Evolutionary conservation across 2,797 vertebrate genomes (phyloP), one percentile per base, ranked within the genome.

Genomic region (Geotrypetes seraphini): DNA sequence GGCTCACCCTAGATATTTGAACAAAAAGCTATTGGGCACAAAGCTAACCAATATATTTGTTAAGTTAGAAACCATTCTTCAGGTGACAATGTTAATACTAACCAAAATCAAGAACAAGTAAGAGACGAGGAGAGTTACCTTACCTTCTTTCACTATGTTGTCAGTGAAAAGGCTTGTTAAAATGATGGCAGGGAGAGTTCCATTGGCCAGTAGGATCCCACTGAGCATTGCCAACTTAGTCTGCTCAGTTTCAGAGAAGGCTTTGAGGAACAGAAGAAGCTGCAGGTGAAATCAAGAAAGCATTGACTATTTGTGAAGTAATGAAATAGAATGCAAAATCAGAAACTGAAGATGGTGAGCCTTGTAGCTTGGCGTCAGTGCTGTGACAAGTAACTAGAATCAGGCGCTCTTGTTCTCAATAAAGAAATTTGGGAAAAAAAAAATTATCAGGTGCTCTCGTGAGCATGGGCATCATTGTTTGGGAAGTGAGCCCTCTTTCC

Each of bases 251-350:
- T 91, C 89, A 3, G 80, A 86, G 66, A 94, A 94, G 51, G 85
- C 89, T 78, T 94, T 93, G 60, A 94, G 84, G 69, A 93, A 94
- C 53, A 94, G 82, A 57, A 93, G 79, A 42, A 94, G 83, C 90
- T 94, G 60, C 28, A 47, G 44, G 38, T 39, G 36, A 64, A 46
- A 55, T 10, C 53, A n/a, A 38, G 30, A 41, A 43, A 34, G 5
- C 4, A 41, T 8, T 27, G 27, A 21, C 7, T 5, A 26, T 8
- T 8, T 4, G 8, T 4, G 1, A 2, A 32, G 19, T 32, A 7
- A 19, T 31, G 8, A 41, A 19, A 4, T 18, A 19, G 20, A n/a
- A 31, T n/a, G 19, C n/a, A 15, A 22, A 4, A 35, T n/a, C n/a
- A 28, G 17, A 17, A 16, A 9, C 11, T 10, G 28, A 28, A 25